Percentiles rank a stretch among this genome's conserved stretches.
phyloP scores from a whole-genome alignment of 2,797 vertebrate genomes.

The Cyprinella venusta region DNA sequence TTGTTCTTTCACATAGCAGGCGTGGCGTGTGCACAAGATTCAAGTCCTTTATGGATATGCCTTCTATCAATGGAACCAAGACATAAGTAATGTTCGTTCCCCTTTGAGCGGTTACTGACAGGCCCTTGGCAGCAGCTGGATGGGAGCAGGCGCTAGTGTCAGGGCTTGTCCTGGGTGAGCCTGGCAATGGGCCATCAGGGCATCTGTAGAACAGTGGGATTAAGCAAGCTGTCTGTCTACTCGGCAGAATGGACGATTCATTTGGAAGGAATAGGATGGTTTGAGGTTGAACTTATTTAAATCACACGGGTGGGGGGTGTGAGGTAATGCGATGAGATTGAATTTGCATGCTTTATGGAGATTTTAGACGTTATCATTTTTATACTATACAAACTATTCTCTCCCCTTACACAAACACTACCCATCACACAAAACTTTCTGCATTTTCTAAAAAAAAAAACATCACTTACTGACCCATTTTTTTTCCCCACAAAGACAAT shows the following conservation, averaged over 20 bases:
- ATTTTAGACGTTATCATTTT: background rate
- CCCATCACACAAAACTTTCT: background rate
- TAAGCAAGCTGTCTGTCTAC: constrained; percentile 26
- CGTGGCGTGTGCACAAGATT: constrained; percentile 29
- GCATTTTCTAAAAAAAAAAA: background rate
- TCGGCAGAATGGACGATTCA: constrained; percentile 22
- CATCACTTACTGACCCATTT: background rate
- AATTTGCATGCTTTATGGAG: background rate
- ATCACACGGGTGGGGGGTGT: background rate
- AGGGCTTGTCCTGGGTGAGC: constrained; percentile 37
- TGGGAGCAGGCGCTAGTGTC: constrained; percentile 32
- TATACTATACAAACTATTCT: background rate
- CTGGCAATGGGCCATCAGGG: constrained; percentile 29
- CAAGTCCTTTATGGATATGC: constrained; percentile 17
- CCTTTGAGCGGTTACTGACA: constrained; percentile 42
- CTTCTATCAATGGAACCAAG: constrained; percentile 35
- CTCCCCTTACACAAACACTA: background rate
- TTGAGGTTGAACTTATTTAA: constrained; percentile 4
- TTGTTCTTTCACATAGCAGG: constrained; percentile 34
- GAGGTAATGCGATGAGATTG: no score
- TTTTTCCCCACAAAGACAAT: no score
- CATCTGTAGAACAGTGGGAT: constrained; percentile 25
- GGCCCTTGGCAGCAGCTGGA: constrained; percentile 35
- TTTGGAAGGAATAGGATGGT: constrained; percentile 14
- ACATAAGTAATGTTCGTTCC: constrained; percentile 30